A percentile compares a stretch with the other conserved stretches of the same genome.
Conservation (phyloP, 2,113 vertebrate genomes). For the Crotalus horridus region DNA sequence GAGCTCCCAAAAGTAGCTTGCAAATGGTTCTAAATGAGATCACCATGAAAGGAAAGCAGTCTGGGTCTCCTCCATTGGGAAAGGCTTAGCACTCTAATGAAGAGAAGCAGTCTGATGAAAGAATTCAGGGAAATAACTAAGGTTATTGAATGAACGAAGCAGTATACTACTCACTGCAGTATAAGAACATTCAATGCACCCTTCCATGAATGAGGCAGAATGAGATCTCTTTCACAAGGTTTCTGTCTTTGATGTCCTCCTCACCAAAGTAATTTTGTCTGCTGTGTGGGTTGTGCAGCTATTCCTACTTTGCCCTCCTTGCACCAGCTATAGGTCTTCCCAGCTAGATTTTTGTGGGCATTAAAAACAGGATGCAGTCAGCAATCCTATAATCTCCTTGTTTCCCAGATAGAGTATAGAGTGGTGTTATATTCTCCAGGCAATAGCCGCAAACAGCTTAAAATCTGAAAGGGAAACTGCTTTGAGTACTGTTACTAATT, state of each 20-base stretch:
- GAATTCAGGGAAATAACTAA: neutral
- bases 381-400: neutral
- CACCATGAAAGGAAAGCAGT: neutral
- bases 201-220: neutral
- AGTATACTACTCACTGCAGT: neutral
- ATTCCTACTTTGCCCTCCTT: neutral
- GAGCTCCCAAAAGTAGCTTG: neutral
- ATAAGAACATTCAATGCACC: neutral
- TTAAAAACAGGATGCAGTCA: neutral
- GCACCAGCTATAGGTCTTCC: neutral
- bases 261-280: neutral
- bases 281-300: neutral
- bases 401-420: neutral
- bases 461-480: neutral
- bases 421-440: neutral
- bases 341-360: neutral
- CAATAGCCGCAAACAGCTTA: neutral
- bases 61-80: neutral
- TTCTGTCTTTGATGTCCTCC: neutral
- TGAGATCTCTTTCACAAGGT: neutral
- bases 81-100: neutral
- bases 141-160: neutral
- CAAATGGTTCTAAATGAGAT: neutral
- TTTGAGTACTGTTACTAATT: neutral
- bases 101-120: neutral